phyloP scores from a whole-genome alignment of 2,888 invertebrate genomes.

The Allygus modestus region DNA sequence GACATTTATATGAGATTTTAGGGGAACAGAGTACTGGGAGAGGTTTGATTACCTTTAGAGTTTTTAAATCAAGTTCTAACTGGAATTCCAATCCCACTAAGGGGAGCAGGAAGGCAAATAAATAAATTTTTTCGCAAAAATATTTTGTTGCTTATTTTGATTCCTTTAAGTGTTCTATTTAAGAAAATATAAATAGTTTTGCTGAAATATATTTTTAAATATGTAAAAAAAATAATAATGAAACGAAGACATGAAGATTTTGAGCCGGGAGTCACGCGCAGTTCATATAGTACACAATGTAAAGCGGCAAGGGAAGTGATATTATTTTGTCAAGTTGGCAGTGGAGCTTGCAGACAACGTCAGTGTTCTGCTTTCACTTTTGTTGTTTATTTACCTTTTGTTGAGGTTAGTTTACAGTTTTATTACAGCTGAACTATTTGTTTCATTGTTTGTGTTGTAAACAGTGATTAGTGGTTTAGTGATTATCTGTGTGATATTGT shows the following conservation, averaged over 20 bases:
- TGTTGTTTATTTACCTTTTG: not conserved
- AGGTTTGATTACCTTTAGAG: too few relatives aligned
- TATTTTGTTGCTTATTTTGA: not conserved
- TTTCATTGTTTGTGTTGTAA: not conserved
- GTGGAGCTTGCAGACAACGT: not conserved
- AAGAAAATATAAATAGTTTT: not conserved
- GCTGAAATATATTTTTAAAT: not conserved
- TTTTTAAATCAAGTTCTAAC: too few relatives aligned
- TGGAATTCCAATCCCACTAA: too few relatives aligned
- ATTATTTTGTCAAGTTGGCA: slow-evolving; percentile 7
- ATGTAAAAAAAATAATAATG: slow-evolving; percentile 12
- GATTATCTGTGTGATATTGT: not conserved
- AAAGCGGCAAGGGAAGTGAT: not conserved
- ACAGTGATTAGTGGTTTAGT: not conserved
- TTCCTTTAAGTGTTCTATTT: not conserved
- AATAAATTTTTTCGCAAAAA: too few relatives aligned
- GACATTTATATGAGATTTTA: too few relatives aligned
- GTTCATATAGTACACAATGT: not conserved
- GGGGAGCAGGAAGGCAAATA: too few relatives aligned
- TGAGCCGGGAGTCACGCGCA: not conserved
- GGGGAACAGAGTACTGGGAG: too few relatives aligned
- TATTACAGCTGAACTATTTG: not conserved
- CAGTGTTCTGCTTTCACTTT: not conserved
- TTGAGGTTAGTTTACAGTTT: not conserved
- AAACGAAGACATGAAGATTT: not conserved